These are phyloP conservation scores for Tetrao urogallus DNA, from an alignment of 2,113 vertebrate species.

Conservation along the genomic window DNA sequence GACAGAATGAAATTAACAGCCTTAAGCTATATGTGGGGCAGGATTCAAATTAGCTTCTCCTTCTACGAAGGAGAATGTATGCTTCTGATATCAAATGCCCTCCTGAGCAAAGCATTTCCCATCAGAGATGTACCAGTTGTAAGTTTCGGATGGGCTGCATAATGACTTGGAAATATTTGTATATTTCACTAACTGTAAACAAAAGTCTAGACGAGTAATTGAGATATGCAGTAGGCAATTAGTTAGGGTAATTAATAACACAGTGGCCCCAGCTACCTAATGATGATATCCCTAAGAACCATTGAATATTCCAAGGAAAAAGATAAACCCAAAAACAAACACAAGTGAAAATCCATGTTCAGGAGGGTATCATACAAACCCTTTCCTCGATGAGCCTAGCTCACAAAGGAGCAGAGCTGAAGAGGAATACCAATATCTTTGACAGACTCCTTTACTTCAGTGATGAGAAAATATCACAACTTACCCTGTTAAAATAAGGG, in stretches of 20 bases:
- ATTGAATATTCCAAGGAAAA: not conserved
- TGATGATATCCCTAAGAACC: not conserved
- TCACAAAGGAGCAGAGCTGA: not conserved
- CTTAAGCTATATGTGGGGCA: not conserved
- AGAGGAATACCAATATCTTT: not conserved
- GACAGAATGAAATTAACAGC: not conserved
- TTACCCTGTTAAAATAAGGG: not conserved
- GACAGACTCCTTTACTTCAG: not conserved
- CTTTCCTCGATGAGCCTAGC: not conserved
- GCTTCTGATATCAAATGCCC: not conserved
- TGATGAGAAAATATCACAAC: not conserved
- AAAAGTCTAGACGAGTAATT: not conserved
- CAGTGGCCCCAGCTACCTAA: not conserved
- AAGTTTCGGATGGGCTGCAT: not conserved
- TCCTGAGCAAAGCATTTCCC: not conserved
- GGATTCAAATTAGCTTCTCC: not conserved
- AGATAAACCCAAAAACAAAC: not conserved
- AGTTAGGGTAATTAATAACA: not conserved
- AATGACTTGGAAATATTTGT: not conserved
- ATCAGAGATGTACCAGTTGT: not conserved
- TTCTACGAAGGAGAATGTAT: not conserved
- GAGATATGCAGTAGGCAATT: fast-evolving
- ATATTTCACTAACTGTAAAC: not conserved
- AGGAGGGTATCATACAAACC: not conserved
- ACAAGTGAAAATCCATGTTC: not conserved